Evolutionary conservation across 1,140 invertebrate genomes (phyloP).

Genomic region (Bombus confusus): DNA sequence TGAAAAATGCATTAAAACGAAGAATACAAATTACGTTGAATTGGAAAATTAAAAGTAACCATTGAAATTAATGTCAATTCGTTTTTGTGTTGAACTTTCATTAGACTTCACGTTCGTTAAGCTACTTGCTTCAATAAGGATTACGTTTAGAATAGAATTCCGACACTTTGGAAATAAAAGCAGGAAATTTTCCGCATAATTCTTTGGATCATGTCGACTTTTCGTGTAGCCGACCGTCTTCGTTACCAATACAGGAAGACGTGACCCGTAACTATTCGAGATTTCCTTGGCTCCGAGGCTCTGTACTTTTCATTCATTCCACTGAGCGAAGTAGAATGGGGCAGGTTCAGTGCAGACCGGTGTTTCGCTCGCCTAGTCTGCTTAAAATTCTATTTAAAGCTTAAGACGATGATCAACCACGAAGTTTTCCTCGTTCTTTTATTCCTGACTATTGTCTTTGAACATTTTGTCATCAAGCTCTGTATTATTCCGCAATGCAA

Average conservation of each 20-base stretch:
- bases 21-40: background rate
- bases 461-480: background rate
- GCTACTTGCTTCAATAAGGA: background rate
- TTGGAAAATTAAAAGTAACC: background rate
- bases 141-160: background rate
- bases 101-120: background rate
- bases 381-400: background rate
- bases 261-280: conserved; percentile 23
- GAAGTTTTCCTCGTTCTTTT: background rate
- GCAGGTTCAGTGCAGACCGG: background rate
- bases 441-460: background rate
- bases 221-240: background rate
- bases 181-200: background rate
- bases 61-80: too few species aligned
- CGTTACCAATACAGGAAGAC: background rate
- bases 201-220: background rate
- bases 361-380: background rate
- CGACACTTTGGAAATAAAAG: background rate
- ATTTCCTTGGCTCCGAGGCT: background rate
- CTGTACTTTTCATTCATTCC: conserved; percentile 23
- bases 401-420: background rate
- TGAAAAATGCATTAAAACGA: background rate
- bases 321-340: conserved; percentile 25
- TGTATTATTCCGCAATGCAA: background rate
- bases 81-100: too few species aligned